Base-by-base conservation (phyloP, 2,888 invertebrate genomes). In the Nipponacmea schrenckii region DNA sequence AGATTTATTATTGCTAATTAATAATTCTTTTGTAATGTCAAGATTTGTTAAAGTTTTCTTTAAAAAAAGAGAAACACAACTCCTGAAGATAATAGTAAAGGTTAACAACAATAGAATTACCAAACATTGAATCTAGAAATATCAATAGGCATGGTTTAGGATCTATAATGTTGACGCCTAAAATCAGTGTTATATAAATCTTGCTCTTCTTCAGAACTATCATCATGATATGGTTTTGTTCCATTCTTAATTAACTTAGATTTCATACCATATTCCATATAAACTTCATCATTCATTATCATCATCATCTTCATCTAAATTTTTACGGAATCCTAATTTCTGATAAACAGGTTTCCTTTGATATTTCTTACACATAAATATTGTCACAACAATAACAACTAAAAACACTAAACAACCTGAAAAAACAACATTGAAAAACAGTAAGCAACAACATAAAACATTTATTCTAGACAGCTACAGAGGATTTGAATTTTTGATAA, bases 281-380 rank as follows among this genome's bases (percentile, higher is more conserved):
- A 56, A 24, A 17, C 24, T 20, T 56, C 24, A 10, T 56, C 56
- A 31, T 31, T 56, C 56, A 31, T 31, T 5, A 39, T 39, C 39
- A 39, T 39, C 10, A 24, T 56, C 56, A 20, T 56, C 56, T 0
- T 56, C 56, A 56, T 56, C 56, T 2, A 12, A 10, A 2, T 20
- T 24, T 12, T 20, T 20, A 56, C 56, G 56, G 24, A 56, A 56
- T 56, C 56, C 56, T 56, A 56, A 20, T 56, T 56, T 56, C 56
- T 56, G 56, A 56, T 56, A 56, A 15, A 56, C 56, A 20, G 56
- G 56, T 56, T 56, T 56, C 14, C 56, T 20, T 56, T 56, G 56
- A 56, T 56, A 56, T 56, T 56, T 56, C 24, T 56, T 56, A 56
- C 56, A 56, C 20, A 56, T 24, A 56, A 20, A 56, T 24, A 56